phyloP scores from a whole-genome alignment of 2,797 vertebrate species.

The Pyrrhura leucotis region DNA sequence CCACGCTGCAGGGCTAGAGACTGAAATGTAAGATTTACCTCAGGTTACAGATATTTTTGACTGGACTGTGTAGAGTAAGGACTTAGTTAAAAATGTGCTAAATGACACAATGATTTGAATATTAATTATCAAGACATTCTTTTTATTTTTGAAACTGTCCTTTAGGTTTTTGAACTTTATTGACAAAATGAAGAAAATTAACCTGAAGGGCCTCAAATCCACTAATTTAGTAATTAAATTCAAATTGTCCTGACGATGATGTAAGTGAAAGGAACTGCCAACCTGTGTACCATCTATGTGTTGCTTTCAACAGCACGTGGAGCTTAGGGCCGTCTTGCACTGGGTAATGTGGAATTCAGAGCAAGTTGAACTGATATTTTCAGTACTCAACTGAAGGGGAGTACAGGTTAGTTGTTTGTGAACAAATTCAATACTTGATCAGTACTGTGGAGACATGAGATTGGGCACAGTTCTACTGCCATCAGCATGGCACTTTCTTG shows the following conservation, averaged over 20 bases:
- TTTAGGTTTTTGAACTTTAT: background rate
- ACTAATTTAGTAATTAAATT: background rate
- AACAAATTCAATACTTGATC: background rate
- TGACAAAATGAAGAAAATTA: background rate
- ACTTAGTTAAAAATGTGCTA: background rate
- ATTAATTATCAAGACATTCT: background rate
- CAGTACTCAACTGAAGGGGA: background rate
- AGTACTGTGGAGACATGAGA: background rate
- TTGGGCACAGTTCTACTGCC: background rate
- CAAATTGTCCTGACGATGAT: rapidly evolving
- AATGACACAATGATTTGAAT: background rate
- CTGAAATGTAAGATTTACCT: background rate
- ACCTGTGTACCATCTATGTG: background rate
- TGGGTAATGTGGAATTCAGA: background rate
- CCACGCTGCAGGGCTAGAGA: background rate
- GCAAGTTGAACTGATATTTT: background rate
- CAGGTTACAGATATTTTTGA: background rate
- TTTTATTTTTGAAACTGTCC: background rate
- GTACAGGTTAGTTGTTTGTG: background rate
- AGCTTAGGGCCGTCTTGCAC: background rate
- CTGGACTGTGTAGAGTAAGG: background rate
- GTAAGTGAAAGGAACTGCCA: background rate
- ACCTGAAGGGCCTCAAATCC: background rate
- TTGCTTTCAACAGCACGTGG: background rate
- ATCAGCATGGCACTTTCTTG: background rate